Evolutionary conservation across 1,140 invertebrate genomes (phyloP).

Genomic region (Bombus waltoni): DNA sequence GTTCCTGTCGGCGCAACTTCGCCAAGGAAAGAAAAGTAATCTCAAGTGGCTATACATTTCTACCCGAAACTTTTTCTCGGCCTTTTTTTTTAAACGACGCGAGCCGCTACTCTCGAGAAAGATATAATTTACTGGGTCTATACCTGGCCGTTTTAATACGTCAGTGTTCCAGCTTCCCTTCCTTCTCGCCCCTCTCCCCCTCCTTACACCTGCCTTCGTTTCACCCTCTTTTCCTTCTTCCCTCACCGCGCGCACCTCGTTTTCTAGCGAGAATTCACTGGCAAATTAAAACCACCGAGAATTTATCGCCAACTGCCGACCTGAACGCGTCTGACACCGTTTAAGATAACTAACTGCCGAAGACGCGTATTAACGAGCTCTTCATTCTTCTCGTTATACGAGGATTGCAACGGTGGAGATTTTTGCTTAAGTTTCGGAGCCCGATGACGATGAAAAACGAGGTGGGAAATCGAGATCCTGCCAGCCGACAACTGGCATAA

Average conservation of each 20-base stretch:
- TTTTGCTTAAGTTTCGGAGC: constrained; percentile 27
- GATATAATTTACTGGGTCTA: constrained; percentile 77
- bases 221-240: constrained; percentile 13
- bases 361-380: constrained; percentile 72
- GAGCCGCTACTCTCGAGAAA: constrained; percentile 55
- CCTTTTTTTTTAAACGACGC: constrained; percentile 30
- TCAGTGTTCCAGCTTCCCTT: constrained; percentile 31
- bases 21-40: constrained; percentile 59
- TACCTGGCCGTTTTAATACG: constrained; percentile 74
- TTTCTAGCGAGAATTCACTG: constrained; percentile 66
- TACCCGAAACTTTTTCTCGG: constrained; percentile 52
- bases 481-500: constrained; percentile 26
- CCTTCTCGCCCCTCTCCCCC: neutral
- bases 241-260: neutral
- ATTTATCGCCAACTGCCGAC: constrained; percentile 67
- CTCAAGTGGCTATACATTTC: constrained; percentile 66
- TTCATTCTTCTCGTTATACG: constrained; percentile 59
- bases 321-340: constrained; percentile 61
- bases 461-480: constrained; percentile 45
- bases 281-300: constrained; percentile 76
- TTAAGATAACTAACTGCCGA: constrained; percentile 70
- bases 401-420: constrained; percentile 15
- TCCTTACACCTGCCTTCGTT: neutral
- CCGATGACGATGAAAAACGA: constrained; percentile 45
- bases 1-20: constrained; percentile 16